Percentiles rank a stretch among this genome's conserved stretches.
Conservation (phyloP, 2,888 invertebrate genomes). For the Dastarcus helophoroides region DNA sequence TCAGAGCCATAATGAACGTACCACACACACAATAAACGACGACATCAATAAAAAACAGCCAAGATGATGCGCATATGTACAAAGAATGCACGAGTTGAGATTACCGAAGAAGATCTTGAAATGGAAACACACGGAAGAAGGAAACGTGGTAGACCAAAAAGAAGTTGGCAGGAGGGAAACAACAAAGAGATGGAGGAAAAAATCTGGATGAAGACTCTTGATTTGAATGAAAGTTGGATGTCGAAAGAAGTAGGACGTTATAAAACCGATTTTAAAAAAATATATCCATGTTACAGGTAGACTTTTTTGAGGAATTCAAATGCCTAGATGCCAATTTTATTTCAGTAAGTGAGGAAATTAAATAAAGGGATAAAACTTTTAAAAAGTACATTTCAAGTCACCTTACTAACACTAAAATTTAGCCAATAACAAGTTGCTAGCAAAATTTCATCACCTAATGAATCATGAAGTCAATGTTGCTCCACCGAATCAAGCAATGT, state of each 20-base stretch:
- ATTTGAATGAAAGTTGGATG: constrained; percentile 9
- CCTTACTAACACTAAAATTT: no score
- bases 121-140: constrained; percentile 12
- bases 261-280: no score
- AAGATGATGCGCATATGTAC: constrained; percentile 11
- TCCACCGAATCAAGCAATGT: no score
- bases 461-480: no score
- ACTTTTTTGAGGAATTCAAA: no score
- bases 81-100: constrained; percentile 9
- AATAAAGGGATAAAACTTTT: no score
- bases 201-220: constrained; percentile 7
- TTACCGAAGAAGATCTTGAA: constrained; percentile 10
- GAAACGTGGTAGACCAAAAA: constrained; percentile 10
- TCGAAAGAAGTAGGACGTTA: constrained; percentile 11
- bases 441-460: no score
- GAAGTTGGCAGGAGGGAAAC: constrained; percentile 10
- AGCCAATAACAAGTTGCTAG: no score
- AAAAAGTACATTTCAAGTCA: no score
- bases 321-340: no score
- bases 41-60: constrained; percentile 11
- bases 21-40: constrained; percentile 9
- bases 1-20: constrained; percentile 13
- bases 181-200: constrained; percentile 10
- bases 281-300: no score
- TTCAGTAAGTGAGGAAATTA: no score